Conservation (phyloP, 1,140 invertebrate genomes). For the Leptinotarsa lineolata region DNA sequence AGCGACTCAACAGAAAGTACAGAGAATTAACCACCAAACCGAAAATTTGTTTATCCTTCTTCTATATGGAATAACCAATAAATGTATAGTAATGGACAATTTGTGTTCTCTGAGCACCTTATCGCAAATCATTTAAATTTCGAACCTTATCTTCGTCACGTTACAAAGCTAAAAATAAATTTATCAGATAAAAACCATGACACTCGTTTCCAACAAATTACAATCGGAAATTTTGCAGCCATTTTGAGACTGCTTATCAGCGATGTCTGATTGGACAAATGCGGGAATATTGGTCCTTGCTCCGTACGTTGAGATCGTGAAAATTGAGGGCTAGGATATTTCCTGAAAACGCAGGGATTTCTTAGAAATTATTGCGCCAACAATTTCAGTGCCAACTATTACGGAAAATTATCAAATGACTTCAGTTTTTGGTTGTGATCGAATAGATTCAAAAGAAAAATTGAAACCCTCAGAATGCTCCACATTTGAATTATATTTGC, state of each 20-base stretch:
- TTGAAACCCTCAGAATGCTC: too few species aligned
- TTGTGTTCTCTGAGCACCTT: not conserved
- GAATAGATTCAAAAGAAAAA: too few species aligned
- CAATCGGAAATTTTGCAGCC: conserved; percentile 1
- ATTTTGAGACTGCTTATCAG: conserved; percentile 16
- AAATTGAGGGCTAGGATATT: not conserved
- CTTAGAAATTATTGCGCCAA: too few species aligned
- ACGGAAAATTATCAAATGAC: too few species aligned
- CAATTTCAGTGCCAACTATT: too few species aligned
- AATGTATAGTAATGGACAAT: not conserved
- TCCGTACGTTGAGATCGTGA: not conserved
- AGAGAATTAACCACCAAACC: not conserved
- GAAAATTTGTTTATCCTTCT: not conserved
- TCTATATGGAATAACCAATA: not conserved
- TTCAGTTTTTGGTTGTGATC: too few species aligned
- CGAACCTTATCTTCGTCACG: not conserved
- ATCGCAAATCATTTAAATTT: not conserved
- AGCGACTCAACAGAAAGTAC: not conserved
- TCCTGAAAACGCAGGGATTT: not conserved
- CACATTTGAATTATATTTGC: too few species aligned
- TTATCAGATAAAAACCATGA: not conserved
- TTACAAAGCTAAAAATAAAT: not conserved
- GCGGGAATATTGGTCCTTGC: not conserved
- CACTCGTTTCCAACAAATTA: not conserved
- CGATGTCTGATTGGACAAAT: not conserved